Percentiles rank a stretch among this genome's conserved stretches.
Conservation (phyloP, 2,888 invertebrate genomes). For the Noctua fimbriata region DNA sequence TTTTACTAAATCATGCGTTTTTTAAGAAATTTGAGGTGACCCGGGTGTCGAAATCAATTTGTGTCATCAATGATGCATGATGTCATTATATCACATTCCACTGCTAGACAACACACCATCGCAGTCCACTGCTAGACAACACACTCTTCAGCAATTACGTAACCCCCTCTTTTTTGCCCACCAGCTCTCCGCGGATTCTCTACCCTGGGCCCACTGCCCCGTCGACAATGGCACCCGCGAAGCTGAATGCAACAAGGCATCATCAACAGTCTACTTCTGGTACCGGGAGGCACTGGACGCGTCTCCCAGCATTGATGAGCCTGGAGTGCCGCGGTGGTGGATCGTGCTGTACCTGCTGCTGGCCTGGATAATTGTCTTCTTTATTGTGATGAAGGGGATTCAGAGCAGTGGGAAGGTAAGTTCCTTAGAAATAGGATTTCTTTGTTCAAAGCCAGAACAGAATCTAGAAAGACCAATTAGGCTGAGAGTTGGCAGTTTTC, state of each 20-base stretch:
- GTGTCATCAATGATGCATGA: too few relatives aligned
- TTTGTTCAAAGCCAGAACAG: background rate
- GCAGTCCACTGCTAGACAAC: background rate
- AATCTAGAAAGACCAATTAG: background rate
- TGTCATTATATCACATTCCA: too few relatives aligned
- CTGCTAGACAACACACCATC: too few relatives aligned
- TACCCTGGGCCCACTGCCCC: slow-evolving; percentile 97
- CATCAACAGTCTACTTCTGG: slow-evolving; percentile 98
- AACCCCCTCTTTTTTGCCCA: background rate
- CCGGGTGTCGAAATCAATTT: too few relatives aligned
- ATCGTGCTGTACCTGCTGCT: slow-evolving; percentile 96
- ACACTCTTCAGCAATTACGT: background rate
- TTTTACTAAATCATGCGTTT: too few relatives aligned
- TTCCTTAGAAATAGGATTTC: background rate
- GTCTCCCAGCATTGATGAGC: slow-evolving; percentile 95
- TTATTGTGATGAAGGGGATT: slow-evolving; percentile 98
- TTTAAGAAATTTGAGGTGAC: too few relatives aligned
- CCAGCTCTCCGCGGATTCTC: slow-evolving; percentile 91
- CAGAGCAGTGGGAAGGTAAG: slow-evolving; percentile 98
- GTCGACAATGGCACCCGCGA: slow-evolving; percentile 92
- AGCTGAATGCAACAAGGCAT: slow-evolving; percentile 95
- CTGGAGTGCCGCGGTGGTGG: slow-evolving; percentile 97
- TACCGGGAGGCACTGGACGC: slow-evolving; percentile 97
- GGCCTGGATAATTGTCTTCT: slow-evolving; percentile 97
- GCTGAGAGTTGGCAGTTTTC: background rate